Conservation (phyloP, 1,140 invertebrate genomes). For the Acromyrmex charruanus region DNA sequence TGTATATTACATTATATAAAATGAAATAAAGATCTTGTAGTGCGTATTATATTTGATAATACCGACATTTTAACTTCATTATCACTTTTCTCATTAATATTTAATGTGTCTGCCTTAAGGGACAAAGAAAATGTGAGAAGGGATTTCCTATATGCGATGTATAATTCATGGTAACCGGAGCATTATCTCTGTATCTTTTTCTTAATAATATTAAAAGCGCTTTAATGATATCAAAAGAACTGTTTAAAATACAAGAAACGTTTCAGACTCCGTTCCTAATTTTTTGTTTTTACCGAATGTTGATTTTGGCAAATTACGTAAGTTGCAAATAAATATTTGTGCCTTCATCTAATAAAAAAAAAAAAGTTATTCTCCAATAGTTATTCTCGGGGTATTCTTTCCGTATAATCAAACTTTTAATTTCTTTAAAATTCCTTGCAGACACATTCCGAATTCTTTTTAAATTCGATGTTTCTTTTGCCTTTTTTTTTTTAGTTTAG, state of each 20-base stretch:
- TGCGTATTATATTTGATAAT: neutral
- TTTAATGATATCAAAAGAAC: neutral
- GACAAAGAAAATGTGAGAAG: slow-evolving; percentile 21
- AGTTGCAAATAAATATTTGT: neutral
- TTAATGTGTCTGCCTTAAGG: neutral
- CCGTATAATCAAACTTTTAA: neutral
- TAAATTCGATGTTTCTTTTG: neutral
- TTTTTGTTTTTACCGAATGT: slow-evolving; percentile 12
- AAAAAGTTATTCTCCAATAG: neutral
- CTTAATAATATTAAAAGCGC: neutral
- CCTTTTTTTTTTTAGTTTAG: neutral
- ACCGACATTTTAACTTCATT: slow-evolving; percentile 9
- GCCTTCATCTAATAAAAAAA: neutral
- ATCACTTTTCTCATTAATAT: slow-evolving; percentile 48
- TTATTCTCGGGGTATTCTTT: neutral
- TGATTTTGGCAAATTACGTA: neutral
- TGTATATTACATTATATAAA: neutral
- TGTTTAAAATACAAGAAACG: neutral
- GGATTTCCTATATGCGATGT: slow-evolving; percentile 7
- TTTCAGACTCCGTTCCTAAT: neutral
- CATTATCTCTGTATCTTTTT: neutral
- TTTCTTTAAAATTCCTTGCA: neutral
- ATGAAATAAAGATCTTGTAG: neutral
- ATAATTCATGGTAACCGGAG: neutral
- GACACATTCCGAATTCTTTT: neutral